Base-by-base conservation (phyloP, 1,140 invertebrate genomes). In the Eufriesea mexicana region DNA sequence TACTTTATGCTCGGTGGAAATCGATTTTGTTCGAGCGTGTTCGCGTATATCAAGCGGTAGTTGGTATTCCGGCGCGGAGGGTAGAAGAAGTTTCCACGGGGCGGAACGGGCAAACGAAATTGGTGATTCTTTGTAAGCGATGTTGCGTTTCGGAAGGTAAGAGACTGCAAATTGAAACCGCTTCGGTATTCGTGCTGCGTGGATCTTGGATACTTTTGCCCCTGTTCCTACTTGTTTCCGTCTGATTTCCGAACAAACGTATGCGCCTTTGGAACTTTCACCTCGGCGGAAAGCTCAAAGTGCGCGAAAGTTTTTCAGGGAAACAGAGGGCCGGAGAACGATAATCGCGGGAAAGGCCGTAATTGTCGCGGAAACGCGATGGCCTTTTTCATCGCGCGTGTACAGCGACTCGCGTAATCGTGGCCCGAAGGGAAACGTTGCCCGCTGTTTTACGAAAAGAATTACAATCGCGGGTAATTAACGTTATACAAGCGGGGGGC, bases 61-160 rank as follows among this genome's bases (percentile, higher is more conserved):
- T 85, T 88, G 86, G 70, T 88, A 88, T 87, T 88, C 73, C 74
- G 59, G 59, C 71, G 62, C 76, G 82, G 75, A 76, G 59, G 73
- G 73, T 68, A 76, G 49, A 55, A 47, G 16, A 78, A 75, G 71
- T 85, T 88, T 85, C 51, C 61, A 49, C 16, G 74, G 35, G 61
- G 23, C 18, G 47, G 57, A n/a, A 57, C 35, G 47, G 16, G 54
- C 25, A 64, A 83, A 64, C 68, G 70, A 80, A 84, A 80, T 84
- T 84, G 78, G 35, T 54, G 83, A 80, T 84, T 80, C 83, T 84
- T 84, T 80, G 83, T 80, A 84, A 80, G 77, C 62, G 80, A 70
- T 83, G 80, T 78, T 83, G 64, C 80, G 80, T 83, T 83, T 67
- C 64, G 54, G 23, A 28, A 8, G 74, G 74, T 68, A 78, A 78